Base-by-base conservation (phyloP, 2,888 invertebrate genomes). In the Dolichomitus sp. region DNA sequence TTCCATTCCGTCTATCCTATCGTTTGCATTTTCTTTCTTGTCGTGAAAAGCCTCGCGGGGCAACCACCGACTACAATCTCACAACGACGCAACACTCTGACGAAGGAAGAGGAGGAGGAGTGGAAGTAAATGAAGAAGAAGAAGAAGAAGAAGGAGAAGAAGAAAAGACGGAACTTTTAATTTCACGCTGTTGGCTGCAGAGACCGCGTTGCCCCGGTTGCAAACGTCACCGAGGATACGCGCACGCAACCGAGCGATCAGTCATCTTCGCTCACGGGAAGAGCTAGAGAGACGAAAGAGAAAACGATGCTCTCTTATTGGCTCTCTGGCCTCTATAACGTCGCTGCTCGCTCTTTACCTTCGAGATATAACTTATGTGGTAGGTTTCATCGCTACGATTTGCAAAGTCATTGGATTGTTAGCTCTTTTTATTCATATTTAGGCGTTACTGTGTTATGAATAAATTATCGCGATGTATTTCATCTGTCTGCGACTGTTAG, bases 161-260 rank as follows among this genome's bases (percentile, higher is more conserved):
- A 70, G 75, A 75, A 61, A 57, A 83, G 80, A 82, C 83, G 83
- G 84, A 85, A 84, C 81, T 86, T 88, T 87, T 88, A 88, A 88
- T 88, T 88, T 88, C 88, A 88, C 88, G 88, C 86, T 88, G 88
- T 87, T 88, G 88, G 85, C 82, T 88, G 86, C 88, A 88, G 87
- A 85, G 84, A 82, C 85, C 74, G 70, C 78, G 72, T 76, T 72
- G 81, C 54, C 66, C 75, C 63, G 63, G 74, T 75, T 65, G 70
- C 66, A 79, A 79, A 79, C 65, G 82, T 79, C 82, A 79, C 65
- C 75, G 75, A 68, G 61, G 74, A 82, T 82, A 82, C 79, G 83
- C 83, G 77, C 78, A 84, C 74, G 83, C 87, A 83, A 82, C 81
- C 84, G 84, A 86, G 85, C 81, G 85, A 88, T 88, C 88, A 86